phyloP scores from a whole-genome alignment of 2,888 invertebrate species.

The Acleris cristana region DNA sequence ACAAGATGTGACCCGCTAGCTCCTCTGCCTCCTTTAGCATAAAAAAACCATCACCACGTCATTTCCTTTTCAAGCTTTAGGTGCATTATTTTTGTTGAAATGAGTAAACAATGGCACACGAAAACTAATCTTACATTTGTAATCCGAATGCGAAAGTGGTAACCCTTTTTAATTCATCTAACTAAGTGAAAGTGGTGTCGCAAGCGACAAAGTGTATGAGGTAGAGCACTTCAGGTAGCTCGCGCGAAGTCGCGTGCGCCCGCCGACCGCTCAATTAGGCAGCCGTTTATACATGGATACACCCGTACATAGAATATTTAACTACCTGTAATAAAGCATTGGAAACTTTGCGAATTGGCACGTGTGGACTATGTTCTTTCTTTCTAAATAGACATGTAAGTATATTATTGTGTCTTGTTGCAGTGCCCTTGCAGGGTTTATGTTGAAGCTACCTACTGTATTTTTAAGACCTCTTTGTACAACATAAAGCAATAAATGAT shows the following conservation, averaged over 20 bases:
- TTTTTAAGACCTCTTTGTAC: no score
- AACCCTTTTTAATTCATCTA: slow-evolving; percentile 33
- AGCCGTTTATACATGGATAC: slow-evolving; percentile 1
- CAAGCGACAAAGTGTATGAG: slow-evolving; percentile 52
- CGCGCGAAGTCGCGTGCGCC: slow-evolving; percentile 43
- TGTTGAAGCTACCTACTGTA: no score
- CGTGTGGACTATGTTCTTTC: neutral
- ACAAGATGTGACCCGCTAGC: no score
- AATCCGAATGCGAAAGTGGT: slow-evolving; percentile 11
- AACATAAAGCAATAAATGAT: no score
- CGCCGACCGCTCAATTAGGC: slow-evolving; percentile 37
- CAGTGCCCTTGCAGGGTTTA: no score
- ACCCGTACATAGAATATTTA: slow-evolving; percentile 12
- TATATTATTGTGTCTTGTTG: no score
- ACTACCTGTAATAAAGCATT: slow-evolving; percentile 2
- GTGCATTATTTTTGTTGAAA: no score
- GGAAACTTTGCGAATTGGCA: slow-evolving; percentile 11
- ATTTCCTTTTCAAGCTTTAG: no score
- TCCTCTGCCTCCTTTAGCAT: no score
- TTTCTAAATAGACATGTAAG: no score
- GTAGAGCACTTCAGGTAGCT: slow-evolving; percentile 43
- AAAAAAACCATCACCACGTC: no score
- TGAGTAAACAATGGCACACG: no score
- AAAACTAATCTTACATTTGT: neutral
- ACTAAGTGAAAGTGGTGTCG: slow-evolving; percentile 75